Evolutionary conservation across 1,140 invertebrate genomes (phyloP).

Genomic region (Drosophila suzukii): DNA sequence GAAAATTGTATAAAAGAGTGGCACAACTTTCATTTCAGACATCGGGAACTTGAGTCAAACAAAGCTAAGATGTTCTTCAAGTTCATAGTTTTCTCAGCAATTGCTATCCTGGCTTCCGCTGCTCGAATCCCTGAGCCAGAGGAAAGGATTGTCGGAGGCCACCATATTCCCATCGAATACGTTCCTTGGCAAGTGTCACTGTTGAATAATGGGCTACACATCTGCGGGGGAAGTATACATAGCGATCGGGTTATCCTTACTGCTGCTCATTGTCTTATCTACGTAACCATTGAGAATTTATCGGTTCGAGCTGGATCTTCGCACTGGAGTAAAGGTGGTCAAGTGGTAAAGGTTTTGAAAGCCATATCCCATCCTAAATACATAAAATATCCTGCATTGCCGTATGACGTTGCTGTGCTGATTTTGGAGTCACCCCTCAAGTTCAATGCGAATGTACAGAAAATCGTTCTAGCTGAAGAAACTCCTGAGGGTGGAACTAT

Average conservation of each 20-base stretch:
- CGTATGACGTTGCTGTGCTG: background rate
- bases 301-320: slow-evolving; percentile 5
- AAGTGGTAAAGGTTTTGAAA: background rate
- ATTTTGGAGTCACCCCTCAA: slow-evolving; percentile 1
- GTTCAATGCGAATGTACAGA: background rate
- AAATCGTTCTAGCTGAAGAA: background rate
- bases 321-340: slow-evolving; percentile 2
- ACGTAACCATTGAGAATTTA: no score
- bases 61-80: slow-evolving; percentile 2
- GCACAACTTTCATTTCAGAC: background rate
- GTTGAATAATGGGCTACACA: background rate
- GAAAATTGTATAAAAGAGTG: background rate
- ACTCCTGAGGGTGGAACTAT: background rate
- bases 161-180: slow-evolving; percentile 1
- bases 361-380: background rate
- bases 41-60: background rate
- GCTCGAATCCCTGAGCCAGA: background rate
- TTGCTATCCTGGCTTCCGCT: background rate
- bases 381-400: no score
- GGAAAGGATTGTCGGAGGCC: slow-evolving; percentile 2
- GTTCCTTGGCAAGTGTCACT: slow-evolving; percentile 12
- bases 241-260: background rate
- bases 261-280: background rate
- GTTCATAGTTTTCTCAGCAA: background rate
- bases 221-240: background rate